Conservation (phyloP, 2,113 vertebrate species). For the Misgurnus mizolepis region DNA sequence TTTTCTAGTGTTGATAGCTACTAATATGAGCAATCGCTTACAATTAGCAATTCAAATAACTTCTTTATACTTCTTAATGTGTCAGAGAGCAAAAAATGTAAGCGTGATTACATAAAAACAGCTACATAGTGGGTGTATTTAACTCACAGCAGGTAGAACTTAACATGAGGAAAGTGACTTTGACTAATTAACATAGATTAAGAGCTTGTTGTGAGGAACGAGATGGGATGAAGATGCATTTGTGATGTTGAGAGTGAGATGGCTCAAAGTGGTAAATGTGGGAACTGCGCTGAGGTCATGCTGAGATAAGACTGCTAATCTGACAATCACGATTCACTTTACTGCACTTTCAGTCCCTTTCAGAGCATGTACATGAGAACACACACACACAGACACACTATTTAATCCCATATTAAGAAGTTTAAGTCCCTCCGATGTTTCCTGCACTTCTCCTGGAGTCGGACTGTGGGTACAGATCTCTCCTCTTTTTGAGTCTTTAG, state of each 20-base stretch:
- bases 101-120: too few relatives aligned
- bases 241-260: background rate
- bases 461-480: conserved; percentile 2
- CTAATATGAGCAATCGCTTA: too few relatives aligned
- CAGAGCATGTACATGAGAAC: background rate
- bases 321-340: conserved; percentile 17
- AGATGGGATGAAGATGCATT: background rate
- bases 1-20: too few relatives aligned
- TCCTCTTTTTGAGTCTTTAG: background rate
- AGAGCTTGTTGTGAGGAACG: too few relatives aligned
- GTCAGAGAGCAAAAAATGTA: too few relatives aligned
- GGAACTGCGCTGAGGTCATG: conserved; percentile 20
- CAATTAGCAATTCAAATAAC: too few relatives aligned
- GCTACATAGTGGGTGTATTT: too few relatives aligned
- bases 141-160: too few relatives aligned
- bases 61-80: too few relatives aligned
- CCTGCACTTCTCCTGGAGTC: background rate
- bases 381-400: background rate
- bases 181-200: background rate
- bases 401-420: conserved; percentile 41
- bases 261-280: conserved; percentile 11
- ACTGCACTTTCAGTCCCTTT: conserved; percentile 12
- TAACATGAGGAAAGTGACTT: background rate
- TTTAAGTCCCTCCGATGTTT: background rate
- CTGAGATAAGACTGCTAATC: conserved; percentile 32